Evolutionary conservation across 2,113 vertebrate genomes (phyloP), one percentile per base, ranked within the genome.

Genomic region (Ahaetulla prasina): DNA sequence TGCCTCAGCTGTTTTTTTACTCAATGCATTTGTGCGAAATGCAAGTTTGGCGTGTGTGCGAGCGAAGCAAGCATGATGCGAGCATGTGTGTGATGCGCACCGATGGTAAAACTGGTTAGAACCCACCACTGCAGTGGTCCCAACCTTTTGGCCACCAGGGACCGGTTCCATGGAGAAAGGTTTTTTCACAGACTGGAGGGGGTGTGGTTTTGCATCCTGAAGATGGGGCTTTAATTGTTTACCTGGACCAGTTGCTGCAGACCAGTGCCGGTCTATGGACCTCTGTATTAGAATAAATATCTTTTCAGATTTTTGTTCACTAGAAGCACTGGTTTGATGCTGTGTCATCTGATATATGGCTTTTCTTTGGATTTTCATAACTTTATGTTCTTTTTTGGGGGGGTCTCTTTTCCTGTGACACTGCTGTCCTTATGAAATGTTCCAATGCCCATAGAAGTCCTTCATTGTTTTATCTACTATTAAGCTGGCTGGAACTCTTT

Each of bases 381-480:
- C 45, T 60, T 63, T 92, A 88, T 74, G 47, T 91, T 60, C 90
- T 92, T 94, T 93, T 95, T 89, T 8, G 2, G 54, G 23, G 25
- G 57, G 57, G 57, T 80, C 63, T 63, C 95, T 95, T 92, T 85
- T 87, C 87, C 68, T 92, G 92, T 92, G 93, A 93, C 87, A 89
- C 88, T 68, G 39, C 94, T 85, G 93, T 95, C 93, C 94, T 95
- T 96, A 95, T 96, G 95, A 93, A 95, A 92, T 96, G 95, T 94
- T 96, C 91, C 94, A 88, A 1, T 8, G 90, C 90, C 91, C 90
- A 91, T 95, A 94, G 95, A 95, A 94, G 92, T 89, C 89, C 87
- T 95, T 93, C 94, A 93, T 94, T 96, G 94, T 96, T 96, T 95
- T 86, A 50, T 63, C 88, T 91, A 87, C 94, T 95, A 89, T 94